A percentile compares a stretch with the other conserved stretches of the same genome.
phyloP scores from a whole-genome alignment of 2,888 invertebrate genomes.

The Atethmia centrago region DNA sequence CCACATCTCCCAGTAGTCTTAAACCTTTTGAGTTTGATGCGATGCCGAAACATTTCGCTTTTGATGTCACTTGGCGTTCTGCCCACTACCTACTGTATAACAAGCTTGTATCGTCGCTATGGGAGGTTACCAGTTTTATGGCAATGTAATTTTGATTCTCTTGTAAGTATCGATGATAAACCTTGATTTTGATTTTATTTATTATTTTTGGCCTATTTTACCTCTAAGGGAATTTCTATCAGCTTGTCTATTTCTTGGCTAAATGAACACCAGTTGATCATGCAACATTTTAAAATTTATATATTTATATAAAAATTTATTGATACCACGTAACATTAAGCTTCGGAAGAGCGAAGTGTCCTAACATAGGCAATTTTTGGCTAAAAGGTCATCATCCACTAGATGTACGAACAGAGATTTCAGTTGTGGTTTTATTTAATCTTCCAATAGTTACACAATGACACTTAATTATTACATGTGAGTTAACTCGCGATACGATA shows the following conservation, averaged over 20 bases:
- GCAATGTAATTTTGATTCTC: conserved; percentile 6
- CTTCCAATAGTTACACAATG: no score
- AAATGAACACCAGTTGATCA: neutral
- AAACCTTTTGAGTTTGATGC: conserved; percentile 19
- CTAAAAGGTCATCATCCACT: no score
- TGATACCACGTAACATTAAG: no score
- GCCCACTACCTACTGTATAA: conserved; percentile 23
- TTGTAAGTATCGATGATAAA: conserved; percentile 22
- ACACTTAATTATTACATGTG: no score
- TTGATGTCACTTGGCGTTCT: conserved; percentile 52
- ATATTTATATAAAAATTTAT: no score
- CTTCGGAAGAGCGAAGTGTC: no score
- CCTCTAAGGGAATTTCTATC: neutral
- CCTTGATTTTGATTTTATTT: conserved; percentile 14
- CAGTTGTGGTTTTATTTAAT: no score
- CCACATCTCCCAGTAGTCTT: neutral
- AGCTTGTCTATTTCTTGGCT: neutral
- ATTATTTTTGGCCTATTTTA: conserved; percentile 6
- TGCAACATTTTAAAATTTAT: no score
- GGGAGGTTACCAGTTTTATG: conserved; percentile 23
- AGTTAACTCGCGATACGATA: no score
- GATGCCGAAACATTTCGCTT: conserved; percentile 25
- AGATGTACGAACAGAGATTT: no score
- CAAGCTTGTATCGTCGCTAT: conserved; percentile 9
- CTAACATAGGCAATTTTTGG: no score